These are phyloP conservation scores for Aphrophora alni DNA, from an alignment of 2,888 invertebrate species.

Conservation along the genomic window DNA sequence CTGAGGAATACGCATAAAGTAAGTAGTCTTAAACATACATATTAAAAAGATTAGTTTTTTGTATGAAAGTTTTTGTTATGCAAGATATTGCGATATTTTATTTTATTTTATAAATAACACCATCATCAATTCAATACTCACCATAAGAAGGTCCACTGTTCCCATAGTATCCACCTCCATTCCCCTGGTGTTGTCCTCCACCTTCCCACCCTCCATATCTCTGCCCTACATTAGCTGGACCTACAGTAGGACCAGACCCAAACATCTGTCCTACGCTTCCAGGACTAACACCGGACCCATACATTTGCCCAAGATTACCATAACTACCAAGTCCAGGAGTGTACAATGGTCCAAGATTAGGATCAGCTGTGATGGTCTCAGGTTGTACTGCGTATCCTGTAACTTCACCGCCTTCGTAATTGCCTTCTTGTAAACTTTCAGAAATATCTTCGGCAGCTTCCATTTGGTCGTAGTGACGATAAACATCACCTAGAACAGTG, in stretches of 20 bases:
- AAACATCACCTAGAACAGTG: slow-evolving; percentile 72
- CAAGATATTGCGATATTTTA: no score
- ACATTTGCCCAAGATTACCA: background rate
- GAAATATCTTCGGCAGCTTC: slow-evolving; percentile 46
- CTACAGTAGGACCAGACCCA: background rate
- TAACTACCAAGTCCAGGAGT: background rate
- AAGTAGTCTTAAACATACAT: no score
- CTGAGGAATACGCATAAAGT: no score
- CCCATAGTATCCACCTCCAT: no score
- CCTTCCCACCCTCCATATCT: background rate
- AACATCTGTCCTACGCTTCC: background rate
- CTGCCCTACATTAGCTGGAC: background rate
- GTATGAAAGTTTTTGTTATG: no score
- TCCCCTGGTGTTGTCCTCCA: no score
- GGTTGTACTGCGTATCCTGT: slow-evolving; percentile 59
- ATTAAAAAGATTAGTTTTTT: no score
- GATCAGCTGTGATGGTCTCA: background rate
- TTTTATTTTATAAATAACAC: no score
- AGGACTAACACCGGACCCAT: background rate
- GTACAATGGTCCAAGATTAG: background rate
- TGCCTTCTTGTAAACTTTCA: background rate
- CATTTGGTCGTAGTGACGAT: slow-evolving; percentile 65
- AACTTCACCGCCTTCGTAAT: slow-evolving; percentile 65
- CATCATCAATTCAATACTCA: background rate
- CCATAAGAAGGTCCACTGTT: background rate